Conservation (phyloP, 2,797 vertebrate species). For the Taeniopygia guttata region DNA sequence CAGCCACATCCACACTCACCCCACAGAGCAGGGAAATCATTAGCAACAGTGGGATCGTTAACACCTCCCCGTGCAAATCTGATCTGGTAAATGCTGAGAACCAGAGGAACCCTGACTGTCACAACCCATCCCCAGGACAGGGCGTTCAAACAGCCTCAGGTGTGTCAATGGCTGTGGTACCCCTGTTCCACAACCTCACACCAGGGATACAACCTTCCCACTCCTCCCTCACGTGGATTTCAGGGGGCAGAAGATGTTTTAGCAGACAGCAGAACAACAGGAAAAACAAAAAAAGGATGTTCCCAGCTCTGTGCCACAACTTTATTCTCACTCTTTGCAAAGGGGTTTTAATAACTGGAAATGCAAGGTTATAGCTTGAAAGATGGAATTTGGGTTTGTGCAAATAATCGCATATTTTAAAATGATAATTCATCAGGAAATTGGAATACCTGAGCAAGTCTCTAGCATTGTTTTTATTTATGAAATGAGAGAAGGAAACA, state of each 20-base stretch:
- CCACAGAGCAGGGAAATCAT: neutral
- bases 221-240: neutral
- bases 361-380: neutral
- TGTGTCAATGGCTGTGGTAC: rapidly evolving
- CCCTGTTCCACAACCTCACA: neutral
- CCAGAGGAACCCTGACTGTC: neutral
- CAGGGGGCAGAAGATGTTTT: neutral
- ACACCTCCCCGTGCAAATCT: neutral
- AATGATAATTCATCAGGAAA: neutral
- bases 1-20: neutral
- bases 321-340: neutral
- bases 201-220: neutral
- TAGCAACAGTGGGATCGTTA: neutral
- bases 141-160: neutral
- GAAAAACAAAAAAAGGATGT: neutral
- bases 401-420: neutral
- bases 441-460: neutral
- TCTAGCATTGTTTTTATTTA: neutral
- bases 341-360: neutral
- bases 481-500: neutral
- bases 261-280: neutral
- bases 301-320: neutral
- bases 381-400: neutral
- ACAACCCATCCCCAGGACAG: neutral
- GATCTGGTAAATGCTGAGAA: neutral